These are phyloP conservation scores for Leptinotarsa rubiginosa DNA, from an alignment of 2,888 invertebrate species.

Conservation along the genomic window DNA sequence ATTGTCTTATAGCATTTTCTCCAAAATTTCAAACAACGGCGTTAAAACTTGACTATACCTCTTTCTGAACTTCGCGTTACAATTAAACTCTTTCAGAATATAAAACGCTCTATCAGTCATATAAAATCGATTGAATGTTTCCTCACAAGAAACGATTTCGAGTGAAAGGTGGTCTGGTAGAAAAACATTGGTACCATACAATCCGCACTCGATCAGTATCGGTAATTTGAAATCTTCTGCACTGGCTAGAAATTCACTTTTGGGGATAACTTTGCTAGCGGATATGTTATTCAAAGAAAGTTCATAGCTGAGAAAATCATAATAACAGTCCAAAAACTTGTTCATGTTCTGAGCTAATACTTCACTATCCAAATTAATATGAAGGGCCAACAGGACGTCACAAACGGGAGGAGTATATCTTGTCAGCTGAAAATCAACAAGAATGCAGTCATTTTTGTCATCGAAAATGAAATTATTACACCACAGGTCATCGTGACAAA, in stretches of 20 bases:
- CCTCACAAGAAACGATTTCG: background rate
- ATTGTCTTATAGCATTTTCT: background rate
- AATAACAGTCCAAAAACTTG: background rate
- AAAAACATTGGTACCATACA: conserved; percentile 3
- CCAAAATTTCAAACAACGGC: background rate
- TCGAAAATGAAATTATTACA: background rate
- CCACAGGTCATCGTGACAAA: conserved; percentile 2
- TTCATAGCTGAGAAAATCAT: background rate
- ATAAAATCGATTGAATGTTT: background rate
- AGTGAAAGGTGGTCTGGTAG: background rate
- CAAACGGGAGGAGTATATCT: background rate
- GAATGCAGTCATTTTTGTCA: background rate
- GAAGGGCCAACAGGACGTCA: background rate
- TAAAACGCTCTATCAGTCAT: background rate
- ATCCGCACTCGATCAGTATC: background rate
- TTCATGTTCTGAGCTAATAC: background rate
- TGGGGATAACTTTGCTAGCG: background rate
- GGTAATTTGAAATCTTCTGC: background rate
- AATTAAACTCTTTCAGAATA: background rate
- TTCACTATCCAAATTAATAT: background rate
- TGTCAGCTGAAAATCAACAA: background rate
- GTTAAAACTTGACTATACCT: background rate
- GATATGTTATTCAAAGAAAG: background rate
- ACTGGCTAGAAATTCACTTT: background rate
- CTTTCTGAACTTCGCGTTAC: background rate